Evolutionary conservation across 2,113 vertebrate species (phyloP).

Genomic region (Stegostoma tigrinum): DNA sequence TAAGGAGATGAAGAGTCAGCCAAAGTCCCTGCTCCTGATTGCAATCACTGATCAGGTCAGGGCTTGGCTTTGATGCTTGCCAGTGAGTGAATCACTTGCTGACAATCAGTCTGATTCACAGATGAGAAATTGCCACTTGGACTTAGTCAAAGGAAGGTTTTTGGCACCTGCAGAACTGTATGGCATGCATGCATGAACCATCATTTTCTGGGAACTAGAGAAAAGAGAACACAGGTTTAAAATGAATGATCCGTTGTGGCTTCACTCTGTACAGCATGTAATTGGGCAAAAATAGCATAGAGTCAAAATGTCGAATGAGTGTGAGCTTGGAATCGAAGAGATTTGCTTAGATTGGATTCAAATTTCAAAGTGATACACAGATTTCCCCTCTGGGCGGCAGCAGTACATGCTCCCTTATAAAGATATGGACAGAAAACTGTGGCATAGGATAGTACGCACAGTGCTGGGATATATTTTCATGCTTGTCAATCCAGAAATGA

Average conservation of each 20-base stretch:
- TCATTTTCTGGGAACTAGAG: neutral
- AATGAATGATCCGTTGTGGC: neutral
- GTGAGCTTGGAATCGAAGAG: constrained; percentile 7
- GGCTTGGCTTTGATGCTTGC: neutral
- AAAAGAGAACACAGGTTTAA: neutral
- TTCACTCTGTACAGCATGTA: neutral
- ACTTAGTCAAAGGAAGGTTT: neutral
- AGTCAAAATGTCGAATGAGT: constrained; percentile 11
- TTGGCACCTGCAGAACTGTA: neutral
- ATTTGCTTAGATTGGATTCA: constrained; percentile 24
- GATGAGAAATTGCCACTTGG: neutral
- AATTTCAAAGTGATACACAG: neutral
- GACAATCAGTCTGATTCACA: neutral
- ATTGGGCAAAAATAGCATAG: constrained; percentile 13
- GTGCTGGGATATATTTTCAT: neutral
- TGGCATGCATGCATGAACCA: neutral
- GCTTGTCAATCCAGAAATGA: neutral
- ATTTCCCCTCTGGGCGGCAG: constrained; percentile 25
- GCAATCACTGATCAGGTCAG: neutral
- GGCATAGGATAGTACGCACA: neutral
- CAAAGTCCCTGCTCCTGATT: neutral
- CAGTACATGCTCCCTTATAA: neutral
- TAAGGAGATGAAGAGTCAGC: neutral
- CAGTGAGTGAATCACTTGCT: neutral
- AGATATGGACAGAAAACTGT: neutral